A percentile compares a stretch with the other conserved stretches of the same genome.
These are phyloP conservation scores for Phrynocephalus versicolor DNA, from an alignment of 2,113 vertebrate genomes.

Conservation along the genomic window DNA sequence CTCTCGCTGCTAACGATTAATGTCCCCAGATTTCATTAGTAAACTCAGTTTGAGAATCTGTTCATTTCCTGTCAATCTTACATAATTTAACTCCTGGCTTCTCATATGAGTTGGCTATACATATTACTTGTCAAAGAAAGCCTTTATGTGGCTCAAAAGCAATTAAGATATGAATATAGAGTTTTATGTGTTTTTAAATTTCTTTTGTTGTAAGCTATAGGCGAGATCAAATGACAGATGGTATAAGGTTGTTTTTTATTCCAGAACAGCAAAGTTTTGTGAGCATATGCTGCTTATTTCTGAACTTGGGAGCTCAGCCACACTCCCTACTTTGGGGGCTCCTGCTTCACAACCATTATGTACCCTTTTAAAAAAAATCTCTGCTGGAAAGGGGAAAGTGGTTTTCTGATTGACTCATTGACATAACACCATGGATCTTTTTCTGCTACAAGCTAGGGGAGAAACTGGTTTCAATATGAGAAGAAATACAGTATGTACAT, in stretches of 20 bases:
- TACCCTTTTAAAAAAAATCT: neutral
- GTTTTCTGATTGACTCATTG: neutral
- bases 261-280: neutral
- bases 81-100: neutral
- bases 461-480: no score
- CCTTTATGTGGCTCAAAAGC: neutral
- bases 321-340: neutral
- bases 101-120: neutral
- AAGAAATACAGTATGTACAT: neutral
- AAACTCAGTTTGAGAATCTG: neutral
- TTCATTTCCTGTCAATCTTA: neutral
- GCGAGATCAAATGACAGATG: neutral
- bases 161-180: neutral
- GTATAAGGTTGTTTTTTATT: neutral
- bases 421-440: neutral
- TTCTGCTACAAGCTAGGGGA: no score
- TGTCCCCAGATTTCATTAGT: neutral
- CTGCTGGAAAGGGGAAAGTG: neutral
- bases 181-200: neutral
- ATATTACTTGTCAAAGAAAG: neutral
- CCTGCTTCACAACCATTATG: no score
- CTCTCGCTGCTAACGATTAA: neutral
- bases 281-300: neutral
- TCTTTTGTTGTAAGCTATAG: neutral
- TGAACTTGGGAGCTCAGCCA: neutral